Percentiles rank a stretch among this genome's conserved stretches.
Evolutionary conservation across 1,140 invertebrate genomes (phyloP).

Genomic region (Habropoda laboriosa): DNA sequence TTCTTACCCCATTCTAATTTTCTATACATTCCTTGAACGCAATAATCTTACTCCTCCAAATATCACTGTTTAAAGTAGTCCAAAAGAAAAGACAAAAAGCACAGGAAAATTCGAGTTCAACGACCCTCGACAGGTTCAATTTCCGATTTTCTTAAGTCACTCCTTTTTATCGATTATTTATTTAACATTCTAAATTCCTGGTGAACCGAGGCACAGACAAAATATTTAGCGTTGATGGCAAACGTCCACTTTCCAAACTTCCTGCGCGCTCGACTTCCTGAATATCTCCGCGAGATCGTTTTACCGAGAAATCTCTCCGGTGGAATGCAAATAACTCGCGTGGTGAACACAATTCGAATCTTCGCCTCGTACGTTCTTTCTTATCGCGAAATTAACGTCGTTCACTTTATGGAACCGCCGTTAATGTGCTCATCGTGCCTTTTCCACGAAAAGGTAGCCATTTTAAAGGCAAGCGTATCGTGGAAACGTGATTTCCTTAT

Average conservation of each 20-base stretch:
- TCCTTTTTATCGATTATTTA: not conserved
- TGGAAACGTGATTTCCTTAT: not conserved
- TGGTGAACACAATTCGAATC: not conserved
- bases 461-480: not conserved
- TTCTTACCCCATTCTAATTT: too few relatives aligned
- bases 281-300: constrained; percentile 23
- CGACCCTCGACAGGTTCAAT: too few relatives aligned
- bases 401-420: not conserved
- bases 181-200: not conserved
- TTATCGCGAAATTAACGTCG: constrained; percentile 24
- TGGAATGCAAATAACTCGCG: constrained; percentile 36
- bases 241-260: constrained; percentile 36
- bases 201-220: not conserved
- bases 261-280: constrained; percentile 29
- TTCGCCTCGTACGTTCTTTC: not conserved
- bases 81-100: too few relatives aligned
- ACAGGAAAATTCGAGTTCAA: too few relatives aligned
- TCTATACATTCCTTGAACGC: too few relatives aligned
- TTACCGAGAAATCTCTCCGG: constrained; percentile 36
- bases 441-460: not conserved
- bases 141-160: too few relatives aligned
- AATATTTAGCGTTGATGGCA: constrained; percentile 23
- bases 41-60: too few relatives aligned
- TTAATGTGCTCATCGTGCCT: not conserved
- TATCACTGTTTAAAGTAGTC: too few relatives aligned